Percentiles rank a stretch among this genome's conserved stretches.
phyloP scores from a whole-genome alignment of 1,140 invertebrate genomes.

The Drosophila sechellia region DNA sequence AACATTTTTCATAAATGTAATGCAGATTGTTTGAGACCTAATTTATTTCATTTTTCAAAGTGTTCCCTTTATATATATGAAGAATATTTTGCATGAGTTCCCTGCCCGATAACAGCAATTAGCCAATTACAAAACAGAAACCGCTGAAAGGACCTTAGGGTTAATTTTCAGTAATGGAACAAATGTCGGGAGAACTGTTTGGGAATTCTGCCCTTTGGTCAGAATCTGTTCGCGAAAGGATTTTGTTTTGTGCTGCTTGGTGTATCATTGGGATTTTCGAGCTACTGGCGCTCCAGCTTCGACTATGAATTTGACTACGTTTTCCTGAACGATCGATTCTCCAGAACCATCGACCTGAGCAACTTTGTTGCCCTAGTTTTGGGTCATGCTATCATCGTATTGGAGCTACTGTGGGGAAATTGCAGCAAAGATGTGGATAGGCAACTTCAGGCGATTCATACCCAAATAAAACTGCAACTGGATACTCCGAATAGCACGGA shows the following conservation, averaged over 20 bases:
- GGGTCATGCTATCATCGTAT: constrained; percentile 11
- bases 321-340: constrained; percentile 27
- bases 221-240: constrained; percentile 8
- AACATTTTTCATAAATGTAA: background rate
- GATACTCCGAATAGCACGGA: constrained; percentile 6
- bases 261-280: background rate
- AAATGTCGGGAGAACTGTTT: constrained; percentile 35
- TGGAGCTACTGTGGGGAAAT: constrained; percentile 47
- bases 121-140: constrained; percentile 15
- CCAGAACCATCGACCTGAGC: constrained; percentile 38
- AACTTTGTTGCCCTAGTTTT: constrained; percentile 16
- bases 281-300: constrained; percentile 16
- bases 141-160: no score
- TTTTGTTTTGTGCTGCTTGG: constrained; percentile 5
- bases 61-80: no score
- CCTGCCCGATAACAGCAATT: constrained; percentile 8
- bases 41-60: no score
- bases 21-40: background rate
- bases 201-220: constrained; percentile 30
- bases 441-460: constrained; percentile 30
- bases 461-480: constrained; percentile 10
- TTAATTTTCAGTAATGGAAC: constrained; percentile 41
- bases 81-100: no score
- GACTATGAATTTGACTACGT: constrained; percentile 38
- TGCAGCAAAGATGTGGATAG: constrained; percentile 20